These are phyloP conservation scores for Sturnira hondurensis DNA, from an alignment of 2,113 vertebrate species.

Conservation along the genomic window DNA sequence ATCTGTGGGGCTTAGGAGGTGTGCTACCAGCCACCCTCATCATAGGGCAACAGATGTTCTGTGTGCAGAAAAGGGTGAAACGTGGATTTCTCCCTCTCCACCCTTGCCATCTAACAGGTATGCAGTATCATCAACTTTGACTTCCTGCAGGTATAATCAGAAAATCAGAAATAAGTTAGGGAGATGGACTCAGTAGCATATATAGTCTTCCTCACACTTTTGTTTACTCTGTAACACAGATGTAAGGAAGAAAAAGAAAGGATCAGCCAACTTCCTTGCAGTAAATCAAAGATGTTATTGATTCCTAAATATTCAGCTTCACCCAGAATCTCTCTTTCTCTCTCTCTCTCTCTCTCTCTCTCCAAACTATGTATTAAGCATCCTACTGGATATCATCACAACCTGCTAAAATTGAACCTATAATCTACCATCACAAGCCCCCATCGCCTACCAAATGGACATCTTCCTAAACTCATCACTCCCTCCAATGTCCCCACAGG, in stretches of 20 bases:
- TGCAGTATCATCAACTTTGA: not conserved
- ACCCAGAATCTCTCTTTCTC: not conserved
- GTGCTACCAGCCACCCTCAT: not conserved
- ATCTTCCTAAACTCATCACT: not conserved
- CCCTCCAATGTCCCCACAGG: fast-evolving
- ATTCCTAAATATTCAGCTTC: not conserved
- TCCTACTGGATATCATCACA: not conserved
- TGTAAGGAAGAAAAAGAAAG: not conserved
- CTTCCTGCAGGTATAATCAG: not conserved
- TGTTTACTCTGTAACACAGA: not conserved
- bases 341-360: not conserved
- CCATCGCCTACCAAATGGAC: not conserved
- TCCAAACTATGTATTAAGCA: not conserved
- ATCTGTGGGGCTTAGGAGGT: fast-evolving
- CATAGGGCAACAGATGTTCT: not conserved
- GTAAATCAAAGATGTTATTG: not conserved
- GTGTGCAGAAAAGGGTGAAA: not conserved
- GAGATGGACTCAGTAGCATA: not conserved
- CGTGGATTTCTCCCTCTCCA: not conserved
- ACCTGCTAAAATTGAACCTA: not conserved
- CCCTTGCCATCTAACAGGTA: not conserved
- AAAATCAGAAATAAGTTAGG: not conserved
- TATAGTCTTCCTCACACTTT: not conserved
- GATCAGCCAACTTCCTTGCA: not conserved
- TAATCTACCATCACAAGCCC: not conserved